Base-by-base conservation (phyloP, 2,888 invertebrate species). In the Phasia obesa region DNA sequence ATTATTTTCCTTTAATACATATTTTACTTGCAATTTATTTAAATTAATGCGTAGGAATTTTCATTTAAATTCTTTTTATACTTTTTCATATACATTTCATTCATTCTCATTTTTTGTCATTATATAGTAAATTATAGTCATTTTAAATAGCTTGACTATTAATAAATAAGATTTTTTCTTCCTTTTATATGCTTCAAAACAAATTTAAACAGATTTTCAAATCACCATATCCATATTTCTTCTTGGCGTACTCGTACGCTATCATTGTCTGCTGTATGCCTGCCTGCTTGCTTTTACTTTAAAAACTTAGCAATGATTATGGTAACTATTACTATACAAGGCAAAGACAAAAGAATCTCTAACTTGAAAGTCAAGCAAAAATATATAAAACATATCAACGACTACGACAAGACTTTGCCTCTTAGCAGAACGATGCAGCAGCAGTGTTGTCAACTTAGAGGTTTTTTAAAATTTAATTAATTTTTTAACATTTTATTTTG, bases 171-270 rank as follows among this genome's bases (percentile, higher is more conserved):
- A 70, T 47, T 25, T 53, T 38, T 9, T 38, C 19, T 19, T 57
- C 25, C 49, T 42, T 4, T 65, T 67, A 49, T 31, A 47, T 9
- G 62, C 57, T 53, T 38, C 15, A 70, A 35, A 83, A 83, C 79
- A 83, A 83, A 83, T 83, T 83, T 83, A 79, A 83, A 79, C 75
- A 71, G 83, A 79, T 83, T 83, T 79, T 76, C 75, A 83, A 75
- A 83, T 83, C 79, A 74, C 60, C 83, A 83, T 78, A 71, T 75
- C 69, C 79, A 80, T 80, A 80, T 60, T 67, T 80, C 73, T 80
- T 17, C 57, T 35, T 55, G 53, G 44, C 42, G 11, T 65, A 44
- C 35, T 67, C 11, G 23, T 51, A 51, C 51, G 15, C 3, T 23
- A 47, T 44, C 55, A 57, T 47, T 64, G 64, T 47, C 21, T 53